Base-by-base conservation (phyloP, 2,888 invertebrate genomes). In the Leptinotarsa tumamoca region DNA sequence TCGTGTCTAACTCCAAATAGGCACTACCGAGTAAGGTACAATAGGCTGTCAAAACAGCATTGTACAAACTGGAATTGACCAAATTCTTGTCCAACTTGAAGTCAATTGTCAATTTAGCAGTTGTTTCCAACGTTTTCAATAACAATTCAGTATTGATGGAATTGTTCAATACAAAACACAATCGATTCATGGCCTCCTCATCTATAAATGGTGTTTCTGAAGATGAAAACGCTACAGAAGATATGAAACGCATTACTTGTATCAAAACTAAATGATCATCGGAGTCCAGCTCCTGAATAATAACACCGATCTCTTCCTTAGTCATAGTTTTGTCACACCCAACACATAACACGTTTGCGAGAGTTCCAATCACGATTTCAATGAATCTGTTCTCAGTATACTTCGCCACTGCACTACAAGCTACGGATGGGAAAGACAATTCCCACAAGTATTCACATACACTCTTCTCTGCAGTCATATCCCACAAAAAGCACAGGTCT, bases 291-390 rank as follows among this genome's bases (percentile, higher is more conserved):
- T 91, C 89, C 78, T 90, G 89, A 14, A 94, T 87, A 68, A 94
- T 86, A 70, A 90, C 87, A 67, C 89, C 87, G 78, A 94, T 86
- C 49, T 91, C 89, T 17, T 92, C 89, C 82, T 92, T 90, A 23
- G 89, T 87, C 49, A 93, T 89, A 17, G 94, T 88, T 33, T 89
- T 88, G 71, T 90, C 87, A 3, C 92, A 91, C 77, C 91, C 90
- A 74, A 90, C 89, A 76, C 93, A 91, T 82, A 94, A 94, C 78
- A 97, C 93, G 87, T 97, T 97, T 1, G 94, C 95, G 75, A 96
- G 90, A 72, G 96, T 95, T 7, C 97, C 97, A 18, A 97, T 89
- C 54, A 95, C 89, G 80, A 97, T 95, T 90, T 97, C 97, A 68
- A 92, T 91, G 52, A 95, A 89, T 80, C 96, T 90, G 61, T 77